phyloP scores from a whole-genome alignment of 92 coral and sea anemone species.

The Phenganax subtilis region DNA sequence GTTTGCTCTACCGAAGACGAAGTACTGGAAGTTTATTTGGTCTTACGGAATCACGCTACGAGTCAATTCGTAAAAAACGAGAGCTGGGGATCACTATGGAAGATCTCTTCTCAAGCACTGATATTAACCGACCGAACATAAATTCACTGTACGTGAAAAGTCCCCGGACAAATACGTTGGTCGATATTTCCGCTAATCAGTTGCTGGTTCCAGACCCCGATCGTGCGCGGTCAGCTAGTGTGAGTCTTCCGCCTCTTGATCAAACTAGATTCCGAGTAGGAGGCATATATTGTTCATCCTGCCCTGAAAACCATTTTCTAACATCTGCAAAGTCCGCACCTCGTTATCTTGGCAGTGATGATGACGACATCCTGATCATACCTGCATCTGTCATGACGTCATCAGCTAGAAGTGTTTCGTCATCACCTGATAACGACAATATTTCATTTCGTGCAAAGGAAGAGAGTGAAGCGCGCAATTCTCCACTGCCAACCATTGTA shows the following conservation, averaged over 20 bases:
- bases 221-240: slow-evolving; percentile 27
- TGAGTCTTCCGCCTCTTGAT: slow-evolving; percentile 16
- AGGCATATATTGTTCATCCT: neutral
- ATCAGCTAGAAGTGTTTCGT: neutral
- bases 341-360: slow-evolving; percentile 14
- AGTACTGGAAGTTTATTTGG: slow-evolving; percentile 33
- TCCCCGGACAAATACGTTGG: slow-evolving; percentile 16
- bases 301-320: neutral
- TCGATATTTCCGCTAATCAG: slow-evolving; percentile 14
- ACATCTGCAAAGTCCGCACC: neutral
- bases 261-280: neutral
- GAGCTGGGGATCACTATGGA: slow-evolving; percentile 28
- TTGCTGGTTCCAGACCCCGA: slow-evolving; percentile 15
- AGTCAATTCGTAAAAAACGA: slow-evolving; percentile 8
- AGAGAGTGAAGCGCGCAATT: neutral
- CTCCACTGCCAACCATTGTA: slow-evolving; percentile 29
- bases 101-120: slow-evolving; percentile 29
- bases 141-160: slow-evolving; percentile 21
- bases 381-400: neutral
- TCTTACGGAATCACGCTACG: slow-evolving; percentile 22
- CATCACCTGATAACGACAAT: slow-evolving; percentile 11
- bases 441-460: neutral
- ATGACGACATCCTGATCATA: slow-evolving; percentile 14
- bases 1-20: slow-evolving; percentile 14
- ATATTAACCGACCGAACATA: neutral